Conservation (phyloP, 2,113 vertebrate genomes). For the Osmerus mordax region DNA sequence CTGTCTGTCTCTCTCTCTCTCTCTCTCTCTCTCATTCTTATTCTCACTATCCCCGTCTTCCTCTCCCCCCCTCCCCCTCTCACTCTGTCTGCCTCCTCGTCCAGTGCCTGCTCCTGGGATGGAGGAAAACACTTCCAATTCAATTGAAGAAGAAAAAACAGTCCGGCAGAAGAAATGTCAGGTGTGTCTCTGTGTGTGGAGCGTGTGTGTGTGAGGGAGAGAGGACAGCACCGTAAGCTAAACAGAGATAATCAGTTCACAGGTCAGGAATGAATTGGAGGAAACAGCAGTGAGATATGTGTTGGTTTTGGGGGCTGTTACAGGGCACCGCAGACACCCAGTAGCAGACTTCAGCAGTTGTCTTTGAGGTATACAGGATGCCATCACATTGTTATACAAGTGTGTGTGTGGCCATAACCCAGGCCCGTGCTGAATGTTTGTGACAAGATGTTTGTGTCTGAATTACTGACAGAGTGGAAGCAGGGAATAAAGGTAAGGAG, state of each 20-base stretch:
- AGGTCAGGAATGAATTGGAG: background rate
- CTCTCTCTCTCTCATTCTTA: too few species aligned
- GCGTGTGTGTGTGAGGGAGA: background rate
- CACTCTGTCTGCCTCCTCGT: background rate
- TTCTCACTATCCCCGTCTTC: background rate
- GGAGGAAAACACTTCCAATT: conserved; percentile 21
- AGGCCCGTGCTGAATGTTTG: background rate
- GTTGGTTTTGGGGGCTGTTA: too few species aligned
- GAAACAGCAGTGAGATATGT: background rate
- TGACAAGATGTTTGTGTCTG: conserved; percentile 28
- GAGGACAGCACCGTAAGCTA: background rate
- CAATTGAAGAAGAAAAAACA: background rate
- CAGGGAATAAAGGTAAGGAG: conserved; percentile 22
- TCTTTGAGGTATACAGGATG: too few species aligned
- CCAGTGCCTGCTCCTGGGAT: conserved; percentile 14
- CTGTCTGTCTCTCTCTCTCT: background rate
- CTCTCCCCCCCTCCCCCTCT: background rate
- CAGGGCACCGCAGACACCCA: too few species aligned
- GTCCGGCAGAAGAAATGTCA: conserved; percentile 25
- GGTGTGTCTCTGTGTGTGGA: background rate
- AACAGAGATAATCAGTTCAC: conserved; percentile 10
- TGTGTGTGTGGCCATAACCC: conserved; percentile 2
- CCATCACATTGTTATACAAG: background rate
- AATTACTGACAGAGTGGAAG: conserved; percentile 30
- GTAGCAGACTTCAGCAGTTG: too few species aligned